Evolutionary conservation across 2,797 vertebrate species (phyloP), one percentile per base, ranked within the genome.

Genomic region (Onychomys leucogaster): DNA sequence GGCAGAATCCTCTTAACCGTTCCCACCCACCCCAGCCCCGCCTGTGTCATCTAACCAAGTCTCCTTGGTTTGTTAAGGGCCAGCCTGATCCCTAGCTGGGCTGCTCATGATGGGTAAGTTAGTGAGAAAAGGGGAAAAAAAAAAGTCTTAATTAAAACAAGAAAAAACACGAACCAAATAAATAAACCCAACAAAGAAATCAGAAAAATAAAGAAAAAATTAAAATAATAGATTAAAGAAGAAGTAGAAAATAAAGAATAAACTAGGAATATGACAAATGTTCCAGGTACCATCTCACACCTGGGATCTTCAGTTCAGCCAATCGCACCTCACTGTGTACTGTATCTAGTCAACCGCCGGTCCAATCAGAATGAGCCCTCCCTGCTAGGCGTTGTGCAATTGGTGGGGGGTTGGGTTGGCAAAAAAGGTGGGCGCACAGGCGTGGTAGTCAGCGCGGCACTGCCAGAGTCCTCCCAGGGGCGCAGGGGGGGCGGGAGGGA

Each of bases 211-310:
- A 98, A 98, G 98, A 98, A 98, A 98, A 92, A 76, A 91, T 87
- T 83, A 97, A 97, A 96, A 89, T 59, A 96, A 97, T 86, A 96
- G 59, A 93, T 94, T 89, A 80, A 95, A 89, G 92, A 87, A 92
- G 49, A 84, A 95, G 83, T 96, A 97, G 94, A 97, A 97, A 96
- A 96, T 87, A 97, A 97, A 95, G 93, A 97, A 97, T 95, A 97
- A 98, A 97, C 96, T 97, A 98, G 98, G 98, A 97, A 98, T 98
- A 98, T 98, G 98, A 99, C 99, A 99, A 99, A 99, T 99, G 99
- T 99, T 99, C 99, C 99, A 99, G 99, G 99, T 99, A 99, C 99
- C 99, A 99, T 99, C 98, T 99, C 99, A 99, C 99, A 99, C 99
- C 99, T 98, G 98, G 98, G 99, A 99, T 99, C 99, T 99, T 99